Evolutionary conservation across 2,797 vertebrate genomes (phyloP).

Genomic region (Pelodytes ibericus): DNA sequence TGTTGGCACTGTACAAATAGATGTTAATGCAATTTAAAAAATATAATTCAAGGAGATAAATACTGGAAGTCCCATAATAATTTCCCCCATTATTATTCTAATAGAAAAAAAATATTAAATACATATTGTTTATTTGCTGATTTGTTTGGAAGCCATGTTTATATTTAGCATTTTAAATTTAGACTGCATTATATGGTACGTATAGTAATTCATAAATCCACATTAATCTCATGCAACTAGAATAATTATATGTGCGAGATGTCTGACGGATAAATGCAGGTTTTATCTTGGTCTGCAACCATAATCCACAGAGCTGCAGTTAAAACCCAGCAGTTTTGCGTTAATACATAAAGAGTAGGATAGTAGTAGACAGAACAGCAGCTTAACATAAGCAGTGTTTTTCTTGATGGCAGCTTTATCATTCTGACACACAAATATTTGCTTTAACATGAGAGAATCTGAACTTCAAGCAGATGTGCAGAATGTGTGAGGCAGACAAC

Average conservation of each 20-base stretch:
- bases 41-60: too few species aligned
- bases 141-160: constrained; percentile 21
- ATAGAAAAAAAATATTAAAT: constrained; percentile 1
- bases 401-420: constrained; percentile 46
- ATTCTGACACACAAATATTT: constrained; percentile 39
- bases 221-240: constrained; percentile 19
- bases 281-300: constrained; percentile 34
- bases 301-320: constrained; percentile 43
- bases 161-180: neutral
- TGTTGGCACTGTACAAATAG: too few species aligned
- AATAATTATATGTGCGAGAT: constrained; percentile 39
- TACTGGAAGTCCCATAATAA: too few species aligned
- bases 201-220: neutral
- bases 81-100: neutral
- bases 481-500: constrained; percentile 18
- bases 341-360: constrained; percentile 36
- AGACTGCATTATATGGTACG: neutral
- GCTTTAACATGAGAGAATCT: constrained; percentile 40
- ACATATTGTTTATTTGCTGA: constrained; percentile 5
- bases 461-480: constrained; percentile 39
- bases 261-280: constrained; percentile 38
- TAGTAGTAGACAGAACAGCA: constrained; percentile 34
- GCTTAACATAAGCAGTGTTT: constrained; percentile 47
- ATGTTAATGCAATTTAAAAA: too few species aligned
- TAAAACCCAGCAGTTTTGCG: constrained; percentile 36